A percentile compares a stretch with the other conserved stretches of the same genome.
These are phyloP conservation scores for Cepphus grylle DNA, from an alignment of 2,113 vertebrate genomes.

Conservation along the genomic window DNA sequence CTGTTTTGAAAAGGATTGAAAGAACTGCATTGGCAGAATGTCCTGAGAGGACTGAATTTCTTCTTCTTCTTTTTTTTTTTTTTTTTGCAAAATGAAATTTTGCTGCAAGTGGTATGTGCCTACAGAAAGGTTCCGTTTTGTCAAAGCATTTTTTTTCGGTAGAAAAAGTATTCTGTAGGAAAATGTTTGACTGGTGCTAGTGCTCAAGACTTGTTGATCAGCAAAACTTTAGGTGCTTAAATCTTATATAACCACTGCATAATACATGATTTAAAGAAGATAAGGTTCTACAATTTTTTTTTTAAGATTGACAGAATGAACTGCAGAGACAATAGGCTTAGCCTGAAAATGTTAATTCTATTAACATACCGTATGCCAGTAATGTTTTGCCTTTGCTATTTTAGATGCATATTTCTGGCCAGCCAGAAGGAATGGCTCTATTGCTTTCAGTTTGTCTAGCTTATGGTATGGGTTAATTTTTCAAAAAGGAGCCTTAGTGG, in stretches of 20 bases:
- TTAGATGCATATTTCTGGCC: not conserved
- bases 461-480: not conserved
- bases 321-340: not conserved
- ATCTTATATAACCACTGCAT: not conserved
- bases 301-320: not conserved
- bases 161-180: not conserved
- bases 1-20: not conserved
- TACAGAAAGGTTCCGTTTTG: not conserved
- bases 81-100: not conserved
- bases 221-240: not conserved
- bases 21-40: not conserved
- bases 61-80: not conserved
- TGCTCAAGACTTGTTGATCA: not conserved
- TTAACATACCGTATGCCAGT: not conserved
- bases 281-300: not conserved
- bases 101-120: not conserved
- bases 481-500: not conserved
- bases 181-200: not conserved
- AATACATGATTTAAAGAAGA: not conserved
- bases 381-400: not conserved
- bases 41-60: not conserved
- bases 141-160: not conserved
- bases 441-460: not conserved
- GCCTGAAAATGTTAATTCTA: not conserved
- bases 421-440: not conserved